Base-by-base conservation (phyloP, 1,140 invertebrate genomes). In the Himalopsyche phryganea region DNA sequence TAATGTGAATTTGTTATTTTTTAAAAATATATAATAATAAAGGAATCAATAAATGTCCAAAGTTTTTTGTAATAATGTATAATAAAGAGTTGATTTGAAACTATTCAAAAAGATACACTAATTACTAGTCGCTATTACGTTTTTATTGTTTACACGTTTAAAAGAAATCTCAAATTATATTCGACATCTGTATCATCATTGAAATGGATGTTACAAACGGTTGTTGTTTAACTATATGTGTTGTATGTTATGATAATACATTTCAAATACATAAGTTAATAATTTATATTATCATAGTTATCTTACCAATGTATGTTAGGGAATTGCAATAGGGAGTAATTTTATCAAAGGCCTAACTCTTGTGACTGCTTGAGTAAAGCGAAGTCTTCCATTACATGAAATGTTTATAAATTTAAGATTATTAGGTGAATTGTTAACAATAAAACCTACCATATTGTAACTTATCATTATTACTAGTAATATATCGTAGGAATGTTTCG, bases 311-410 rank as follows among this genome's bases (percentile, higher is more conserved):
- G 47, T 53, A 60, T 60, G 57, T 50, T 51, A 59, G 51, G 52
- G 38, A 50, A 53, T 57, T 48, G 57, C 61, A 53, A 57, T 64
- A 64, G 57, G 57, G 32, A 55, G 50, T 60, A 64, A 54, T 56
- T 60, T 60, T 54, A 62, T 48, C 52, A 58, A 60, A 55, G 58
- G 58, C 62, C 62, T 64, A 53, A 60, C 62, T 64, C 58, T 59
- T 59, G 62, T 64, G 58, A 64, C 62, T 64, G 62, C 62, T 64
- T 64, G 62, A 56, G 53, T 60, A 60, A 63, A 64, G 62, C 62
- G 60, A 63, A 63, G 62, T 64, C 62, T 64, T 64, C 62, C 62
- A 64, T 64, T 64, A 64, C 49, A 53, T 64, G 57, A 64, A 64
- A 60, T 50, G 53, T 52, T 58, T 53, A 62, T 42, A 44, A 63